A percentile compares a stretch with the other conserved stretches of the same genome.
These are phyloP conservation scores for Dreissena rostriformis DNA, from an alignment of 1,140 invertebrate genomes.

Conservation along the genomic window DNA sequence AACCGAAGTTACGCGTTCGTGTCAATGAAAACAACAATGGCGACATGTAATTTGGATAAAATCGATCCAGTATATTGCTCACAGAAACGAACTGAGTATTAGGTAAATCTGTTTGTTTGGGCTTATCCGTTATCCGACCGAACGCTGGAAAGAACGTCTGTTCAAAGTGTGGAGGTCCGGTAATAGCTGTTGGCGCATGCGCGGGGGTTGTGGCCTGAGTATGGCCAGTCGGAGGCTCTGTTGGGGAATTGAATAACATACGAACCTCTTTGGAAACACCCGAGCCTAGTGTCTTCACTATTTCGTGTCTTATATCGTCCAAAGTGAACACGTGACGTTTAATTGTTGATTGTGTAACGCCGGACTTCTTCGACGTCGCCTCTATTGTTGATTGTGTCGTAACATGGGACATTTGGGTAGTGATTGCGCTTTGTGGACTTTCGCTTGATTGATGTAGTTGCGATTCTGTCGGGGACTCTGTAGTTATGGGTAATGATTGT, in stretches of 20 bases:
- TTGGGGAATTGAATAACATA: conserved; percentile 8
- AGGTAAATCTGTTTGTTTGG: conserved; percentile 8
- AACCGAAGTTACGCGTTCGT: background rate
- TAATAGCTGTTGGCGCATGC: too few species aligned
- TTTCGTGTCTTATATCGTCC: conserved; percentile 19
- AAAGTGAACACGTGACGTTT: background rate
- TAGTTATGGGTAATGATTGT: too few species aligned
- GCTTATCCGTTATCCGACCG: background rate
- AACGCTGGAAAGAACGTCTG: too few species aligned
- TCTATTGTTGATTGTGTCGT: too few species aligned
- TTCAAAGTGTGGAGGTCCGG: too few species aligned
- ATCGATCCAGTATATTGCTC: conserved; percentile 51
- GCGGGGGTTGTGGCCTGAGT: background rate
- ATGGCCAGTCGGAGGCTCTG: background rate
- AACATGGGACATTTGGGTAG: too few species aligned
- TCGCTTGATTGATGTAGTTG: background rate
- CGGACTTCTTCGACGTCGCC: too few species aligned
- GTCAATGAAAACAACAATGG: conserved; percentile 48
- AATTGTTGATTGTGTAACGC: too few species aligned
- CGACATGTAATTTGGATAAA: conserved; percentile 48
- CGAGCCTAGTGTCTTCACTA: conserved; percentile 10
- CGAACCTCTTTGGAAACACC: conserved; percentile 11
- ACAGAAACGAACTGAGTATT: conserved; percentile 55
- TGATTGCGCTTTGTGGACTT: too few species aligned
- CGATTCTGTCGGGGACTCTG: background rate